Base-by-base conservation (phyloP, 1,140 invertebrate genomes). In the Trichogramma pretiosum region DNA sequence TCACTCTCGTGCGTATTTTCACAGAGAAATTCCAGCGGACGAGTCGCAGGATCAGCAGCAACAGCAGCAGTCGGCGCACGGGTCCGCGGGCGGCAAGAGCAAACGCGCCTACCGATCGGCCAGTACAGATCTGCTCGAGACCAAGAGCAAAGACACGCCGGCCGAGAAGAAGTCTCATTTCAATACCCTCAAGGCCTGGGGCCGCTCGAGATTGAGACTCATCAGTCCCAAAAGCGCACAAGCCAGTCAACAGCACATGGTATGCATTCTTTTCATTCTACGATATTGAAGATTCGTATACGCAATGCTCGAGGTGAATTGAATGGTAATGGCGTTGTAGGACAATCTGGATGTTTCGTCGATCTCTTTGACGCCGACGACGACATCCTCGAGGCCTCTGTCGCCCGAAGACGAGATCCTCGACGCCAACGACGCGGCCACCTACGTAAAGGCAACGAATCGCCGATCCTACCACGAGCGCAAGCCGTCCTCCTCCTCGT, bases 181-280 rank as follows among this genome's bases (percentile, higher is more conserved):
- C 55, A 86, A 87, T 65, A 82, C 80, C 10, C 65, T 89, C 30
- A 87, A 87, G 62, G 81, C 86, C 62, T 89, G 87, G 87, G 85
- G 85, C 18, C 81, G 80, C 57, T 86, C 79, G 39, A 76, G 84
- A 55, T 73, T 88, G 55, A 83, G 82, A 60, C 74, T 83, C 56
- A 84, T 87, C 51, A 79, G 79, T 52, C 80, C 82, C 45, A 81
- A 71, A 38, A 74, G 62, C 26, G 64, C 30, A 48, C 63, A 59
- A 34, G 50, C 55, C 48, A 62, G 59, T 22, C 43, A 44, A 17
- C 39, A 32, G 16, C 42, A 32, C 16, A 42, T 30, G 26, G 13
- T 30, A 13, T 30, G 26, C 13, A 30, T 13, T 30, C 26, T 7
- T 30, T 7, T 30, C 26, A 13, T 30, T 13, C 7, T 28, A 9